phyloP scores from a whole-genome alignment of 2,113 vertebrate genomes.

The Neofelis nebulosa region DNA sequence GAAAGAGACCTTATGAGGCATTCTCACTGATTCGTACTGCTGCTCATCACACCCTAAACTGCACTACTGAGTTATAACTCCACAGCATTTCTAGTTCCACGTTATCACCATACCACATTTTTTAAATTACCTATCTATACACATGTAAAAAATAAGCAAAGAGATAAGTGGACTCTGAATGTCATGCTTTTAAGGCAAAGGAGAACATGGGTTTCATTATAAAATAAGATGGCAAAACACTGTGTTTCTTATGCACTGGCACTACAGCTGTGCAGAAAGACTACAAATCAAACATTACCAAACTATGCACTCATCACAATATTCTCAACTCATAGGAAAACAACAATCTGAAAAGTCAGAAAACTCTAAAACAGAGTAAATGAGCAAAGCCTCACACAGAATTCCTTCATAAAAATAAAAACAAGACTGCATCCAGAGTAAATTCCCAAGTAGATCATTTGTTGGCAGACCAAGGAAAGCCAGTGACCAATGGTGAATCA shows the following conservation, averaged over 20 bases:
- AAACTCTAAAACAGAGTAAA: not conserved
- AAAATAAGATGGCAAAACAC: not conserved
- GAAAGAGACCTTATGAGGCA: not conserved
- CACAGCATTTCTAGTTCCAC: not conserved
- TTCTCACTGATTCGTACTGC: not conserved
- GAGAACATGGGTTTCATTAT: not conserved
- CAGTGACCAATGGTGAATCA: not conserved
- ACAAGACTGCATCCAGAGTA: not conserved
- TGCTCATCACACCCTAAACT: not conserved
- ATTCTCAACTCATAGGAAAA: slow-evolving; percentile 7
- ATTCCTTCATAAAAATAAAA: slow-evolving; percentile 36
- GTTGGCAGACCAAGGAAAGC: not conserved
- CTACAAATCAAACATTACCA: not conserved
- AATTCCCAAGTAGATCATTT: not conserved
- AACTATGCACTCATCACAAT: not conserved
- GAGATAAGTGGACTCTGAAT: not conserved
- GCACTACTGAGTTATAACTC: not conserved
- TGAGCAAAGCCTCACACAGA: not conserved
- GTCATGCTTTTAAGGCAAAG: not conserved
- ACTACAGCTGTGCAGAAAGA: not conserved
- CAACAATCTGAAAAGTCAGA: not conserved
- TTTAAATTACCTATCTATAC: not conserved
- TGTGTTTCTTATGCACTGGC: not conserved
- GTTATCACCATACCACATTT: not conserved
- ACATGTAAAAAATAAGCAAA: not conserved